phyloP scores from a whole-genome alignment of 2,113 vertebrate genomes.

The Condylura cristata region DNA sequence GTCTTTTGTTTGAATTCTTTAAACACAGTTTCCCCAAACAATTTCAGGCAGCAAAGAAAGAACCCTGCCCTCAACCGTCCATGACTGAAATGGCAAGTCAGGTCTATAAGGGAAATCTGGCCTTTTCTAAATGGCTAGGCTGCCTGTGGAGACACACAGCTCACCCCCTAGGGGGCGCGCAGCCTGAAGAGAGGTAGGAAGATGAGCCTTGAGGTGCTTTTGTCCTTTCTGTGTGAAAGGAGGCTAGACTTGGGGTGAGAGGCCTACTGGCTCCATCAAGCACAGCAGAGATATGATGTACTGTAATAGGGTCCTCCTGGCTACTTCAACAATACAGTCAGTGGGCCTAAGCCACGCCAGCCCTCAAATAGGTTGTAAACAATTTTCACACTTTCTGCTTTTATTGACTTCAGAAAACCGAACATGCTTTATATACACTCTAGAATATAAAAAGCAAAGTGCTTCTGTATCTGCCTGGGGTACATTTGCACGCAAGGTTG shows the following conservation, averaged over 20 bases:
- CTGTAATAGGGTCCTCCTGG: neutral
- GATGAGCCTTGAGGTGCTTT: neutral
- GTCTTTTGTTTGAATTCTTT: constrained; percentile 60
- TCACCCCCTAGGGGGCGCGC: neutral
- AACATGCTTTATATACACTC: neutral
- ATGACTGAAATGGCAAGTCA: constrained; percentile 47
- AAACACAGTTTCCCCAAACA: constrained; percentile 55
- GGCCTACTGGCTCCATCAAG: neutral
- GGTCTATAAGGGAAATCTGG: constrained; percentile 45
- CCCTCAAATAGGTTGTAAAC: neutral
- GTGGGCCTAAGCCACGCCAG: neutral
- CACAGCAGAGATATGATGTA: neutral
- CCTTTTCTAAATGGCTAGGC: neutral
- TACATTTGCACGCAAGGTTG: constrained; percentile 25
- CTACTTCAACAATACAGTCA: constrained; percentile 28
- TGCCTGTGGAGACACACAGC: constrained; percentile 37
- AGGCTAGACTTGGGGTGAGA: constrained; percentile 2
- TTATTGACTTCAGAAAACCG: constrained; percentile 53
- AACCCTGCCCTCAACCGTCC: constrained; percentile 19
- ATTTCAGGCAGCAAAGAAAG: constrained; percentile 46
- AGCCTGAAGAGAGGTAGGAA: neutral
- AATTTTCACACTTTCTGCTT: constrained; percentile 20
- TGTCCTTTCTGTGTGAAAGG: constrained; percentile 50
- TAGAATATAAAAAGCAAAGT: neutral
- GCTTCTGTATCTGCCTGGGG: neutral